Evolutionary conservation across 2,113 vertebrate species (phyloP), one percentile per base, ranked within the genome.

Genomic region (Oryzias celebensis): DNA sequence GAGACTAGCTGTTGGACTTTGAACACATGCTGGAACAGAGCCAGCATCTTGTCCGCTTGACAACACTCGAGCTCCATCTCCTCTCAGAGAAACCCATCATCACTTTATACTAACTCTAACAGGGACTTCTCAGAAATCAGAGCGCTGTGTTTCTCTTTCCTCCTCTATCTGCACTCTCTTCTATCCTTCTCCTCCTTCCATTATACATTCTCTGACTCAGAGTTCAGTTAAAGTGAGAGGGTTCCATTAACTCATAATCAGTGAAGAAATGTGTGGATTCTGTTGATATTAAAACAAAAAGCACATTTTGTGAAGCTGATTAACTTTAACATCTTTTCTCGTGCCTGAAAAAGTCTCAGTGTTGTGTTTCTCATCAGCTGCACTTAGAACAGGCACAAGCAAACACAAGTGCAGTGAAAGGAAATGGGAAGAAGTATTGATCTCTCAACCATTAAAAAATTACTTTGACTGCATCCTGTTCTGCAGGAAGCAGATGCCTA

Each of bases 61-160:
- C 57, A 66, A 17, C 13, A 0, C 23, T 43, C 3, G 23, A n/a
- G 59, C 69, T 53, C 41, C 5, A 2, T 42, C 28, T 54, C 24
- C 66, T 81, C 87, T 80, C 81, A 42, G 66, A 51, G 78, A 76
- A 80, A 12, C 51, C 52, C 72, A 71, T 81, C 78, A 78, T 73
- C 63, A 68, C 77, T 18, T 79, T 80, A 76, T 67, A 68, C 49
- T 60, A 78, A 77, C 82, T 61, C 65, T 75, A 55, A 75, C 23
- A 20, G 83, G 71, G 80, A 77, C 50, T 31, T 78, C 62, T 68
- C 60, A 20, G 57, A 77, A 78, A 75, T 63, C 18, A 15, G 51
- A 79, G 55, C 65, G 46, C 75, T 58, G 14, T 36, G 17, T 67
- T 56, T 63, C 66, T 73, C n/a, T 14, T 7, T 48, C 58, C 8